Conservation (phyloP, 2,888 invertebrate species). For the Pterobdella sp. region DNA sequence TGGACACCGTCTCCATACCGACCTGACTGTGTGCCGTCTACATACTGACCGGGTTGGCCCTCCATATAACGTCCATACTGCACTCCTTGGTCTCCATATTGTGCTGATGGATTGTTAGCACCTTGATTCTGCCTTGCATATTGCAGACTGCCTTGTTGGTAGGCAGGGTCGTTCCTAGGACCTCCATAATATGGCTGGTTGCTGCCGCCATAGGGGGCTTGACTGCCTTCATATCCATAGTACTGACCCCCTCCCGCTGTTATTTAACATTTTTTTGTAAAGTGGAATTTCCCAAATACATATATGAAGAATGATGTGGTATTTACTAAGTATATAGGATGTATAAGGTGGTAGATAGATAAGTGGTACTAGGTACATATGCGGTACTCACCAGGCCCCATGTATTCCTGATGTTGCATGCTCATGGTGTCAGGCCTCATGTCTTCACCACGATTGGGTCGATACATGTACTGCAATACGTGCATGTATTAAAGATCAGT, state of each 20-base stretch:
- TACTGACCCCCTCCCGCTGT: too few species aligned
- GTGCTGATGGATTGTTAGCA: neutral
- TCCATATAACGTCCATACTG: neutral
- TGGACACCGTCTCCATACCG: neutral
- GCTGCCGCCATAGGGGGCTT: constrained; percentile 20
- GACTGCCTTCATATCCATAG: constrained; percentile 27
- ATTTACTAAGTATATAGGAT: too few species aligned
- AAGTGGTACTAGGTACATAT: neutral
- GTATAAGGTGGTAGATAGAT: too few species aligned
- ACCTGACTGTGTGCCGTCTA: neutral
- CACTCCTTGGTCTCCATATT: neutral
- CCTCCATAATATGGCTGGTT: constrained; percentile 21
- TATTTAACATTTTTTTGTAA: too few species aligned
- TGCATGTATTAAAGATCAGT: too few species aligned
- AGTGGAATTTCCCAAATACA: too few species aligned
- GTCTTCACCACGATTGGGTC: constrained; percentile 3
- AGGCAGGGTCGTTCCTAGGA: neutral
- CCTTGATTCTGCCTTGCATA: neutral
- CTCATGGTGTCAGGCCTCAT: constrained; percentile 37
- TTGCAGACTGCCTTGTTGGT: neutral
- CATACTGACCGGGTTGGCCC: neutral
- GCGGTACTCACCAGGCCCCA: constrained; percentile 30
- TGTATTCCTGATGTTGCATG: constrained; percentile 32
- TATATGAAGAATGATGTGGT: too few species aligned
- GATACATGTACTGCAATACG: constrained; percentile 18